Conservation (phyloP, 2,797 vertebrate species). For the Sciaenops ocellatus region DNA sequence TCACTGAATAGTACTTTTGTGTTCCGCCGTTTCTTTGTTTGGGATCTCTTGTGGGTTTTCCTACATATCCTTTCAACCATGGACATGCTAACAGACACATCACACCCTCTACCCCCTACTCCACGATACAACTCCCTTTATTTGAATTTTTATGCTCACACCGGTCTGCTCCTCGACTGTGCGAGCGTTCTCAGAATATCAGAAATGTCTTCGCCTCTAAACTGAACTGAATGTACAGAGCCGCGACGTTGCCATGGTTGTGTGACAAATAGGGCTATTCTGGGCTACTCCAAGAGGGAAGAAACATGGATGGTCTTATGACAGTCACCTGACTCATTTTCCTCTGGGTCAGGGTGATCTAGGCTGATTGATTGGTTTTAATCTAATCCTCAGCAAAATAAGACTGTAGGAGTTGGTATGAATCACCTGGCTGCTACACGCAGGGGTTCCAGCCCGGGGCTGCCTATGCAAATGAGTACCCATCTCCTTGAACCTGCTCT, state of each 20-base stretch:
- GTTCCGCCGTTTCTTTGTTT: slow-evolving; percentile 1
- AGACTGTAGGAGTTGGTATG: slow-evolving; percentile 69
- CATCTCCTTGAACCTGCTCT: slow-evolving; percentile 78
- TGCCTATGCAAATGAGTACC: slow-evolving; percentile 81
- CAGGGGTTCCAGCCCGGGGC: slow-evolving; percentile 58
- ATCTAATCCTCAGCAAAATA: slow-evolving; percentile 78
- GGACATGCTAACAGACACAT: slow-evolving; percentile 9
- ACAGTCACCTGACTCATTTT: slow-evolving; percentile 49
- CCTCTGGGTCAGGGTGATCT: slow-evolving; percentile 62
- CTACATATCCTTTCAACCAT: slow-evolving; percentile 6
- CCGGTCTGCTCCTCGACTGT: slow-evolving; percentile 17
- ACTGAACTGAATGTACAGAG: slow-evolving; percentile 25
- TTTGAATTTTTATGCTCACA: slow-evolving; percentile 37
- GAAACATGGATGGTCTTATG: slow-evolving; percentile 39
- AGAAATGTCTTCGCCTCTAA: slow-evolving; percentile 22
- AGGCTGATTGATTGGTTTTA: slow-evolving; percentile 81
- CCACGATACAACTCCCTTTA: slow-evolving; percentile 14
- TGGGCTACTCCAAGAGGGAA: slow-evolving; percentile 15
- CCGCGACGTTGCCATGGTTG: slow-evolving; percentile 47
- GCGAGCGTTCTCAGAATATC: slow-evolving; percentile 20
- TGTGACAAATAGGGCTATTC: slow-evolving; percentile 36
- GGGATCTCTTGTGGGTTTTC: slow-evolving; percentile 7
- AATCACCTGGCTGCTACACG: slow-evolving; percentile 78
- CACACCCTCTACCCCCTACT: slow-evolving; percentile 1
- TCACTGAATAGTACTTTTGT: background rate